Conservation (phyloP, 2,888 invertebrate species). For the Synanthedon andrenaeformis region DNA sequence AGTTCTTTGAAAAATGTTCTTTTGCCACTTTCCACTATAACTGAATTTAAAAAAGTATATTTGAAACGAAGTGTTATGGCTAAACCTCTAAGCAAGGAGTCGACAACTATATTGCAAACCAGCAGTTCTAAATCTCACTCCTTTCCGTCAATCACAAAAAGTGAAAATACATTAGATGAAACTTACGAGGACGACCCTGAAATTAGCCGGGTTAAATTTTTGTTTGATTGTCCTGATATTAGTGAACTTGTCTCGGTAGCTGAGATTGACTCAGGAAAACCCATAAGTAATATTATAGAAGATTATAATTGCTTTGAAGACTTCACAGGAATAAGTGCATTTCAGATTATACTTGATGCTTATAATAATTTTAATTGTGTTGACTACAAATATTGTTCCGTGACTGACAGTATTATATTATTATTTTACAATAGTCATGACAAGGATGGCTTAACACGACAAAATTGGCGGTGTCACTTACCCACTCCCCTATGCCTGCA, state of each 20-base stretch:
- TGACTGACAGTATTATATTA: conserved; percentile 47
- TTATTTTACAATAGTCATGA: conserved; percentile 60
- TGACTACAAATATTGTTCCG: conserved; percentile 58
- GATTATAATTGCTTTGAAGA: conserved; percentile 58
- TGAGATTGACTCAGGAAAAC: conserved; percentile 42
- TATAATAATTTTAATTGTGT: conserved; percentile 53
- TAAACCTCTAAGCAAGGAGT: conserved; percentile 31
- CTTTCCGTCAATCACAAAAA: conserved; percentile 34
- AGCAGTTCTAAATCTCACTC: conserved; percentile 21
- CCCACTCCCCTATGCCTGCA: conserved; percentile 62
- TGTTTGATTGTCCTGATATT: conserved; percentile 56
- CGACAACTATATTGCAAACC: conserved; percentile 13
- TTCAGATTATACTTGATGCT: conserved; percentile 43
- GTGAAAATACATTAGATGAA: conserved; percentile 20
- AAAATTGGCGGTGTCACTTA: conserved; percentile 58
- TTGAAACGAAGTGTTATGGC: conserved; percentile 51
- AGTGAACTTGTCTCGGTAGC: conserved; percentile 52
- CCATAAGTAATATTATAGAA: conserved; percentile 42
- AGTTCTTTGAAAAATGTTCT: conserved; percentile 44
- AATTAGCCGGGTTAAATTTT: conserved; percentile 24
- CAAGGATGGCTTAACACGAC: conserved; percentile 40
- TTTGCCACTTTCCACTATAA: conserved; percentile 25
- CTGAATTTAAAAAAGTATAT: conserved; percentile 49
- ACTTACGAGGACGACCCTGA: conserved; percentile 20
- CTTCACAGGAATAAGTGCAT: conserved; percentile 31